Evolutionary conservation across 2,113 vertebrate genomes (phyloP).

Genomic region (Odontophorus gujanensis): DNA sequence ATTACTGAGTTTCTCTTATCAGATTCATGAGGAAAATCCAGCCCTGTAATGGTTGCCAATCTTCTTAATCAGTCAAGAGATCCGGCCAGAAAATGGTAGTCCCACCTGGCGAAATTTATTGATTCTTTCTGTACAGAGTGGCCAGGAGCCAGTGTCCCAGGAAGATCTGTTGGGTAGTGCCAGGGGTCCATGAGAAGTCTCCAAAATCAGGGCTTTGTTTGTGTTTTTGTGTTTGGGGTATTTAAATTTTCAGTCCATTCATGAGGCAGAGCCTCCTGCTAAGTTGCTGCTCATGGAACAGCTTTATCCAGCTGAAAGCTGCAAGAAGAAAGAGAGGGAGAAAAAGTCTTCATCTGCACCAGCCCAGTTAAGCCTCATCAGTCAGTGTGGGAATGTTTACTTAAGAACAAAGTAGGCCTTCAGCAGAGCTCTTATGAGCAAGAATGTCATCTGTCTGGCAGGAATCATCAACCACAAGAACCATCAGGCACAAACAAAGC

Average conservation of each 20-base stretch:
- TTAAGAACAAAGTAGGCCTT: background rate
- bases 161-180: no score
- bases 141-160: background rate
- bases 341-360: background rate
- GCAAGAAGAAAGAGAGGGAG: background rate
- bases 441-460: background rate
- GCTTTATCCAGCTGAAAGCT: background rate
- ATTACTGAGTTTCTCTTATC: background rate
- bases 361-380: background rate
- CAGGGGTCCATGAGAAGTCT: no score
- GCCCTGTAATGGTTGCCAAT: background rate
- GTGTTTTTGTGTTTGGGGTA: background rate
- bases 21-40: background rate
- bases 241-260: background rate
- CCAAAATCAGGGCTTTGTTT: background rate
- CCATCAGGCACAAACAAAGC: background rate
- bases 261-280: background rate
- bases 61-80: background rate
- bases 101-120: background rate
- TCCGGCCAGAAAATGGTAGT: accelerated
- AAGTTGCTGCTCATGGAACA: background rate
- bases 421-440: background rate
- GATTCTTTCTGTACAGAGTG: background rate
- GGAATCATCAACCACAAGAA: background rate
- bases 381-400: background rate